Conservation (phyloP, 2,797 vertebrate genomes). For the Urosaurus nigricauda region DNA sequence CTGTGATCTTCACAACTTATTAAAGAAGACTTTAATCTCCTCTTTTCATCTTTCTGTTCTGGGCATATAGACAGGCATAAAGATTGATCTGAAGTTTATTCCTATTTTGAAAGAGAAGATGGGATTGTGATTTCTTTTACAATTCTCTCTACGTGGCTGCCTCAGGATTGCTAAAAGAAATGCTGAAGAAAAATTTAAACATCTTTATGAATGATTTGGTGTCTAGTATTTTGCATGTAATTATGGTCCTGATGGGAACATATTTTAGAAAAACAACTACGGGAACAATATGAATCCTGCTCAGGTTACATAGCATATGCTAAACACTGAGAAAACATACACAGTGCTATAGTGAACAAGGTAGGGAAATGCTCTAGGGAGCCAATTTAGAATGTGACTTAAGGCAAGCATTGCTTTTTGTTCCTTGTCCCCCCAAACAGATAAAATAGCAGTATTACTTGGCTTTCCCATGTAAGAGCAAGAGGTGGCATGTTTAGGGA, state of each 20-base stretch:
- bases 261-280: slow-evolving; percentile 84
- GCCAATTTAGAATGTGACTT: slow-evolving; percentile 96
- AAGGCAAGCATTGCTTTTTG: slow-evolving; percentile 83
- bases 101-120: slow-evolving; percentile 20
- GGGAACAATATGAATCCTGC: slow-evolving; percentile 81
- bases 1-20: slow-evolving; percentile 45
- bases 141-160: slow-evolving; percentile 25
- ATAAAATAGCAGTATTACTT: slow-evolving; percentile 79
- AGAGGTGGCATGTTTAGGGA: slow-evolving; percentile 75
- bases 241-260: slow-evolving; percentile 91
- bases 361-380: slow-evolving; percentile 90
- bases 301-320: slow-evolving; percentile 92
- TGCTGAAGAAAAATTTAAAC: slow-evolving; percentile 57
- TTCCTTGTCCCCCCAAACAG: slow-evolving; percentile 80
- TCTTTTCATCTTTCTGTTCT: slow-evolving; percentile 3
- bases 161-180: slow-evolving; percentile 39
- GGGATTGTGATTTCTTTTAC: slow-evolving; percentile 20
- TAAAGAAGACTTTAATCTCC: not conserved
- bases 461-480: slow-evolving; percentile 73
- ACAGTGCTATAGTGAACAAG: slow-evolving; percentile 92
- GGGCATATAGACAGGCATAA: slow-evolving; percentile 27
- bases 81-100: slow-evolving; percentile 43
- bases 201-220: slow-evolving; percentile 80
- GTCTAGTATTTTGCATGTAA: slow-evolving; percentile 89
- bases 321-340: slow-evolving; percentile 90